Evolutionary conservation across 2,888 invertebrate species (phyloP).

Genomic region (Apamea monoglypha): DNA sequence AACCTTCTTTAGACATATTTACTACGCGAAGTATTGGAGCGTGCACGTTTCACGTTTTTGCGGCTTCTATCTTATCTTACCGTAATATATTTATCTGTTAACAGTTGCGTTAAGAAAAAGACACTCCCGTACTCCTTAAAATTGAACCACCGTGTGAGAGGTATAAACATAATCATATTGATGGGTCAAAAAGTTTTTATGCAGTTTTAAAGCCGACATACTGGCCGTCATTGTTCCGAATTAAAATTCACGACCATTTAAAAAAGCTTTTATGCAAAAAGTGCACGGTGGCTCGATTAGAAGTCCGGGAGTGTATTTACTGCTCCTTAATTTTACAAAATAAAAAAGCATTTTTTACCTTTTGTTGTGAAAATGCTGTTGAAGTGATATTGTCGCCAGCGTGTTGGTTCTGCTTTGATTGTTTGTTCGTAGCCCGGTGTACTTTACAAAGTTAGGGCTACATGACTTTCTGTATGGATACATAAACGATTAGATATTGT

Average conservation of each 20-base stretch:
- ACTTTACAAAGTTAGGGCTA: slow-evolving; percentile 26
- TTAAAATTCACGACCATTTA: background rate
- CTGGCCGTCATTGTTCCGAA: background rate
- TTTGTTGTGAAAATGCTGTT: slow-evolving; percentile 33
- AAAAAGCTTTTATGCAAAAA: background rate
- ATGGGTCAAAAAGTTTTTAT: background rate
- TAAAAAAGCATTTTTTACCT: slow-evolving; percentile 29
- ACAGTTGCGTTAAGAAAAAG: background rate
- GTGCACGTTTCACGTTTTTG: slow-evolving; percentile 11
- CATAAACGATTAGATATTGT: slow-evolving; percentile 6
- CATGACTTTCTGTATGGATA: slow-evolving; percentile 15
- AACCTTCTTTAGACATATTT: background rate
- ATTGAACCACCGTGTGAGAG: background rate
- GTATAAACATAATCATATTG: background rate
- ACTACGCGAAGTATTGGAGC: background rate
- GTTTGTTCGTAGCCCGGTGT: slow-evolving; percentile 26
- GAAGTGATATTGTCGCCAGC: slow-evolving; percentile 28
- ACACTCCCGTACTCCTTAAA: background rate
- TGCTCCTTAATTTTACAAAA: slow-evolving; percentile 31
- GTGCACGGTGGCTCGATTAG: background rate
- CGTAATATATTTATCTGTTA: slow-evolving; percentile 9
- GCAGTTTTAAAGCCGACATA: background rate
- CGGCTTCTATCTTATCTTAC: background rate
- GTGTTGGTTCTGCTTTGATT: slow-evolving; percentile 50
- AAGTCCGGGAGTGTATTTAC: background rate